phyloP scores from a whole-genome alignment of 2,888 invertebrate genomes.

The Yponomeuta plumbellus region DNA sequence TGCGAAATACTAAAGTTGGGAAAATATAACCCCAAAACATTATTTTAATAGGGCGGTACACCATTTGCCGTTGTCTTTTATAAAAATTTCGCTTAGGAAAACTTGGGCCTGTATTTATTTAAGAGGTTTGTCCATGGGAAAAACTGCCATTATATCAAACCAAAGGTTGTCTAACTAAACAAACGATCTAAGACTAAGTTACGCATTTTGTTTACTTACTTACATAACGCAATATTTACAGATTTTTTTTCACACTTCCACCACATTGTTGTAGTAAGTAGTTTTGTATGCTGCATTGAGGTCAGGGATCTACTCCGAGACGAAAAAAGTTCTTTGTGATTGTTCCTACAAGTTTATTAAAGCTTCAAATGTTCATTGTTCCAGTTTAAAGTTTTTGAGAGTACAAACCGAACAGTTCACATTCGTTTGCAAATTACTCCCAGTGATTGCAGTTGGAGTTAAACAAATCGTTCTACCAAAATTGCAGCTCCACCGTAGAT shows the following conservation, averaged over 20 bases:
- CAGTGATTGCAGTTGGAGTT: neutral
- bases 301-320: neutral
- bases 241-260: conserved; percentile 6
- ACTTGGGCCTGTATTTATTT: too few relatives aligned
- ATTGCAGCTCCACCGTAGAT: neutral
- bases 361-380: neutral
- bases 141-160: neutral
- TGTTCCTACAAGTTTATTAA: neutral
- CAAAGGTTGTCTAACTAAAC: neutral
- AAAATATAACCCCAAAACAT: too few relatives aligned
- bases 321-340: neutral
- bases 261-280: neutral
- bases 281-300: neutral
- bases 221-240: conserved; percentile 7
- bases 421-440: neutral
- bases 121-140: neutral
- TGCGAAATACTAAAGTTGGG: too few relatives aligned
- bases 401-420: neutral
- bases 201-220: conserved; percentile 4
- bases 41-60: too few relatives aligned
- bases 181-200: neutral
- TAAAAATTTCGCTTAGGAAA: neutral
- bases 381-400: neutral
- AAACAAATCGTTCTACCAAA: conserved; percentile 5
- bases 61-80: too few relatives aligned